These are phyloP conservation scores for Zygogramma bicolorata DNA, from an alignment of 2,888 invertebrate species.

Conservation along the genomic window DNA sequence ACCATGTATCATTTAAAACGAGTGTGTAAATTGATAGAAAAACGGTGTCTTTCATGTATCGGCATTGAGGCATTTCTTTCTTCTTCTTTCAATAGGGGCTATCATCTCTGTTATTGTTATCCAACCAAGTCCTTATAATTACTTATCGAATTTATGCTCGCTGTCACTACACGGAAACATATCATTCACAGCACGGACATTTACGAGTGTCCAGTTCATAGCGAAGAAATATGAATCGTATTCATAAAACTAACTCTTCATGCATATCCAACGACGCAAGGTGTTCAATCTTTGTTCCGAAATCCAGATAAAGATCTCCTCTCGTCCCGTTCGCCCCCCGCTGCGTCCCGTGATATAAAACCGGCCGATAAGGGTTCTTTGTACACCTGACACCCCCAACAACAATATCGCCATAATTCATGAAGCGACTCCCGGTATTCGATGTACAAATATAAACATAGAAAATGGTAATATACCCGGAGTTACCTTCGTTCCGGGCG, in stretches of 20 bases:
- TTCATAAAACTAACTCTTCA: slow-evolving; percentile 21
- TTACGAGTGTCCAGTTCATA: neutral
- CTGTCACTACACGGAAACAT: no score
- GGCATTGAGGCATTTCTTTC: no score
- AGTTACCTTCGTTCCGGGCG: slow-evolving; percentile 31
- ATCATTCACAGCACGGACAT: neutral
- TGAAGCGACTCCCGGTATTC: slow-evolving; percentile 38
- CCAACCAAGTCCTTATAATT: no score
- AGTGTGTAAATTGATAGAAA: no score
- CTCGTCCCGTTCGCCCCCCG: slow-evolving; percentile 54
- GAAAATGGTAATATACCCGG: slow-evolving; percentile 37
- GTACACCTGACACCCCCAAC: slow-evolving; percentile 55
- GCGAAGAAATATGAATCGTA: slow-evolving; percentile 7
- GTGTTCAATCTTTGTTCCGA: slow-evolving; percentile 48
- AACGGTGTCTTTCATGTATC: no score
- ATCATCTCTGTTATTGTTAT: no score
- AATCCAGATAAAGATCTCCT: slow-evolving; percentile 52
- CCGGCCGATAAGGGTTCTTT: slow-evolving; percentile 53
- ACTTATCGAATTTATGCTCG: no score
- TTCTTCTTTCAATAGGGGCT: no score
- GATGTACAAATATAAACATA: slow-evolving; percentile 40
- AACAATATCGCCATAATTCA: slow-evolving; percentile 47
- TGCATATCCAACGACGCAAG: slow-evolving; percentile 26
- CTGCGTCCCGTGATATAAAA: slow-evolving; percentile 50
- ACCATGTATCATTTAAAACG: no score